phyloP scores from a whole-genome alignment of 2,113 vertebrate species.

The Bambusicola thoracicus region DNA sequence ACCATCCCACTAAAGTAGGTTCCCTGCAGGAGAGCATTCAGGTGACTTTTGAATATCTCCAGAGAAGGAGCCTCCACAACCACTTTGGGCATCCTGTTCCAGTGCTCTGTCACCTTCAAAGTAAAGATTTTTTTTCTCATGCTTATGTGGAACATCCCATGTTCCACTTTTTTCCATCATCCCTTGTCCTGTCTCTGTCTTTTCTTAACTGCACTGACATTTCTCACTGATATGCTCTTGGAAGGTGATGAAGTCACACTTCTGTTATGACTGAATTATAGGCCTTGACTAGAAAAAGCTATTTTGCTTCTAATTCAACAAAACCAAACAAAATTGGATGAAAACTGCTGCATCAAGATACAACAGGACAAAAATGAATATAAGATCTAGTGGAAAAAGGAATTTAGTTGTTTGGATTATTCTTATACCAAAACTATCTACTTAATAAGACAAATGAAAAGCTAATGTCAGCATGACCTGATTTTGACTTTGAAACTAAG shows the following conservation, averaged over 20 bases:
- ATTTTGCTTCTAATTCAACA: background rate
- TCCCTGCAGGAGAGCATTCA: too few species aligned
- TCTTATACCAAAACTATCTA: background rate
- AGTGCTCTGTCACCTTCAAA: too few species aligned
- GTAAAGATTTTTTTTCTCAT: too few species aligned
- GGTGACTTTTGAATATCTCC: too few species aligned
- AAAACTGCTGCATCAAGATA: background rate
- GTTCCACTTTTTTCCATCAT: too few species aligned
- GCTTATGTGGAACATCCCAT: too few species aligned
- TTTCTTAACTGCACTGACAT: background rate
- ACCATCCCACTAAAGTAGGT: too few species aligned
- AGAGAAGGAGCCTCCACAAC: too few species aligned
- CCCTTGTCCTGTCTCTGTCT: too few species aligned
- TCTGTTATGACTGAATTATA: background rate
- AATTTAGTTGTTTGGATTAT: background rate
- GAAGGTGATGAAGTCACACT: background rate
- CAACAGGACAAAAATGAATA: background rate
- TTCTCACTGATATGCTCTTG: background rate
- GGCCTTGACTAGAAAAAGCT: background rate
- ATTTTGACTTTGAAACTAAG: background rate
- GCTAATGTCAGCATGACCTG: background rate
- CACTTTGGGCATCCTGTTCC: too few species aligned
- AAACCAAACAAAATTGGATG: background rate
- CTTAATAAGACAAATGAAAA: background rate
- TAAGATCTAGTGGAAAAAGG: background rate